phyloP scores from a whole-genome alignment of 2,888 invertebrate genomes.

The Pomacea canaliculata region DNA sequence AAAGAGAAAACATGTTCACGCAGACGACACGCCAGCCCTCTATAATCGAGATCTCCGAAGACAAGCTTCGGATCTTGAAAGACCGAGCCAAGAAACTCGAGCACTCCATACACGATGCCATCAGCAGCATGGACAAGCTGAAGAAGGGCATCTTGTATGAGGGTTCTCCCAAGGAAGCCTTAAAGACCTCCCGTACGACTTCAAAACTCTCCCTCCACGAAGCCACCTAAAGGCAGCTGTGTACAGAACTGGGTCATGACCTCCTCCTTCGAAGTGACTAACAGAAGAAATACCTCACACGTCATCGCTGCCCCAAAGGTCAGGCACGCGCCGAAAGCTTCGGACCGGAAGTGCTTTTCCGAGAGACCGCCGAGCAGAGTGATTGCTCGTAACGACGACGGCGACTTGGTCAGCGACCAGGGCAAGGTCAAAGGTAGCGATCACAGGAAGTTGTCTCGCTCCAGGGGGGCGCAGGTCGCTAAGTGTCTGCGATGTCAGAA shows the following conservation, averaged over 20 bases:
- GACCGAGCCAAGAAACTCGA: conserved; percentile 56
- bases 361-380: conserved; percentile 7
- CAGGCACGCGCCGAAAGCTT: conserved; percentile 2
- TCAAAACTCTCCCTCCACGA: conserved; percentile 4
- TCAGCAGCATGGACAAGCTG: conserved; percentile 52
- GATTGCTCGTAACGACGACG: background rate
- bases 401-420: background rate
- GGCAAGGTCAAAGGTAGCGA: background rate
- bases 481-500: conserved; percentile 65
- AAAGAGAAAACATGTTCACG: conserved; percentile 3
- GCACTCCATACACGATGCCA: conserved; percentile 53
- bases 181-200: background rate
- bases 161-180: background rate
- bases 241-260: conserved; percentile 1
- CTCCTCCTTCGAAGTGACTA: conserved; percentile 20
- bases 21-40: conserved; percentile 23
- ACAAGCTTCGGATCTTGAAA: conserved; percentile 49
- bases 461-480: conserved; percentile 49
- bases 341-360: conserved; percentile 18
- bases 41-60: conserved; percentile 51
- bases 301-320: conserved; percentile 7
- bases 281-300: background rate
- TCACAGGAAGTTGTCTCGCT: background rate
- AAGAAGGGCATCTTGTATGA: conserved; percentile 34
- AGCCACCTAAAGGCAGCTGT: conserved; percentile 1